A percentile compares a stretch with the other conserved stretches of the same genome.
Conservation (phyloP, 2,888 invertebrate species). For the Xanthorhoe designata region DNA sequence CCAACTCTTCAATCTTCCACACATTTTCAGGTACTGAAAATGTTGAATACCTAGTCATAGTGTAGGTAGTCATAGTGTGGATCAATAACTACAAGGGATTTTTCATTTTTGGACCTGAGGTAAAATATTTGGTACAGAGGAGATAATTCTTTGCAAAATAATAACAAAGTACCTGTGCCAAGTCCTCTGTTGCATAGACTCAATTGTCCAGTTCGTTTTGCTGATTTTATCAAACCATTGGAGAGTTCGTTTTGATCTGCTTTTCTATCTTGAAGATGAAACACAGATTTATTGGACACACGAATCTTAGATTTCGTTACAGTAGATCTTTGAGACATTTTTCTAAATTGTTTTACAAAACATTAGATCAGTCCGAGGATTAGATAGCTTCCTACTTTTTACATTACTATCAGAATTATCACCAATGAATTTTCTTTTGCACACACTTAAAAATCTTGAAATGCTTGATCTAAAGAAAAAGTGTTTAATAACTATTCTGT, state of each 20-base stretch:
- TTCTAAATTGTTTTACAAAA: slow-evolving; percentile 18
- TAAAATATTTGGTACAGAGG: too few species aligned
- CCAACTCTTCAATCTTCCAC: slow-evolving; percentile 90
- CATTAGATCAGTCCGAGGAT: neutral
- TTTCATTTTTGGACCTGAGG: neutral
- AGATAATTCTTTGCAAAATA: too few species aligned
- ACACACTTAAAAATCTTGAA: too few species aligned
- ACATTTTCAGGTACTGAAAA: slow-evolving; percentile 89
- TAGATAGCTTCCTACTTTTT: too few species aligned
- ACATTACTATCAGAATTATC: too few species aligned
- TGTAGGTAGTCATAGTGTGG: too few species aligned
- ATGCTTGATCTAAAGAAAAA: too few species aligned
- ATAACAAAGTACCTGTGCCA: slow-evolving; percentile 85
- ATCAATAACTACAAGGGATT: neutral
- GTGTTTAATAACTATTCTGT: too few species aligned
- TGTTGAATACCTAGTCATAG: too few species aligned
- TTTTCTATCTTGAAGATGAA: slow-evolving; percentile 90
- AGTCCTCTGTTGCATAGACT: slow-evolving; percentile 92
- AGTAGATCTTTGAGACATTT: slow-evolving; percentile 70
- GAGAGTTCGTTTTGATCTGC: slow-evolving; percentile 90
- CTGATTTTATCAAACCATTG: slow-evolving; percentile 90
- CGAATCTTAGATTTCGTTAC: slow-evolving; percentile 67
- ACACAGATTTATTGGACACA: slow-evolving; percentile 82
- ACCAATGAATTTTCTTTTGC: too few species aligned
- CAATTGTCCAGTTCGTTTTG: slow-evolving; percentile 92